A percentile compares a stretch with the other conserved stretches of the same genome.
These are phyloP conservation scores for Scolanthus callimorphus DNA, from an alignment of 92 coral and sea anemone species.

Conservation along the genomic window DNA sequence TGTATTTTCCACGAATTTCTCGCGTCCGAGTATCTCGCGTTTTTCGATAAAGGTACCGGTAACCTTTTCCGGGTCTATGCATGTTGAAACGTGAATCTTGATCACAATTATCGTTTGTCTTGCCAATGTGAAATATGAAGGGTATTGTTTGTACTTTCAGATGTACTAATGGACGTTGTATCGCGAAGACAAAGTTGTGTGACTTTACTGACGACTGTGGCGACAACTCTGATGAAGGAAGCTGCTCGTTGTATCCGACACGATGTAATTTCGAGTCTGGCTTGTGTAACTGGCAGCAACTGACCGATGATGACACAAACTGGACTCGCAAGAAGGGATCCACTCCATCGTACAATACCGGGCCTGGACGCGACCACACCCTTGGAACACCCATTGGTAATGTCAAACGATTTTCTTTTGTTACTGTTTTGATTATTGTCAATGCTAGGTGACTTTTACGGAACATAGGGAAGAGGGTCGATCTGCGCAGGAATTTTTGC, in stretches of 20 bases:
- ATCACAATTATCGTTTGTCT: no score
- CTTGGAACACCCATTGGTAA: constrained; percentile 67
- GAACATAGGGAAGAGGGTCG: no score
- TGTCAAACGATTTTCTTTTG: no score
- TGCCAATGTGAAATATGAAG: no score
- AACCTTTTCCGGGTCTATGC: no score
- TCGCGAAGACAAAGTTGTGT: constrained; percentile 47
- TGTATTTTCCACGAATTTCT: no score
- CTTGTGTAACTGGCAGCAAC: constrained; percentile 73
- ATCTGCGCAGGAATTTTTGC: no score
- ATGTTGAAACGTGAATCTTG: no score
- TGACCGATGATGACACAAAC: constrained; percentile 68
- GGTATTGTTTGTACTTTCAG: constrained; percentile 42
- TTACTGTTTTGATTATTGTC: no score
- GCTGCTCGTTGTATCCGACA: constrained; percentile 47
- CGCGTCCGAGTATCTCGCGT: no score
- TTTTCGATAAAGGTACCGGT: no score
- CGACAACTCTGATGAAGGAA: constrained; percentile 69
- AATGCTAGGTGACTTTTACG: no score
- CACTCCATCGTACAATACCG: constrained; percentile 78
- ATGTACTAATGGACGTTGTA: constrained; percentile 68
- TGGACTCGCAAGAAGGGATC: constrained; percentile 74
- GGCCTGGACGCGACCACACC: constrained; percentile 92
- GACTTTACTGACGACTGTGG: constrained; percentile 94
- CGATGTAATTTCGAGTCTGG: constrained; percentile 80